Base-by-base conservation (phyloP, 2,113 vertebrate genomes). In the Actinemys pallida region DNA sequence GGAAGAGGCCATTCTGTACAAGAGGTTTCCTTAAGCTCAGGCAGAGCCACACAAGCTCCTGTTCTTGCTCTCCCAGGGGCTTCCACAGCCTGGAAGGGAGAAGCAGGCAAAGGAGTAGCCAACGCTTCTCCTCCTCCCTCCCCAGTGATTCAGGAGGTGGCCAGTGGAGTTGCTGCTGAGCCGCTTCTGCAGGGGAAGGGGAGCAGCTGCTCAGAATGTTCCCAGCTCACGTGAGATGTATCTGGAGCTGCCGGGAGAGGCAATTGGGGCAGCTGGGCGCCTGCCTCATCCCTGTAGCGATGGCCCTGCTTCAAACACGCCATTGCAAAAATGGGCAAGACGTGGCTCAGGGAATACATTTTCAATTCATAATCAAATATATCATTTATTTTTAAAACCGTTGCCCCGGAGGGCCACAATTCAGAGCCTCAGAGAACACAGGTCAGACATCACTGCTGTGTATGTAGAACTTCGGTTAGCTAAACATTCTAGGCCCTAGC, bases 401-500 rank as follows among this genome's bases (percentile, higher is more conserved):
- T 31, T 47, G 8, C 14, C 39, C 24, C 14, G 2, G 24, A 31
- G 53, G 24, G 19, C 47, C 5, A 2, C 0, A 1, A 50, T 13
- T 3, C 9, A 5, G 81, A 52, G 52, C 45, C 27, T 1, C 11
- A 2, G 27, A 1, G 1, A 45, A 2, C 0, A 1, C 4, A 16
- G 25, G 24, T 24, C 10, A 1, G 52, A 75, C 4, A 1, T 14
- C 31, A 0, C 1, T 35, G 62, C 47, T 17, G 62, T 39, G 4
- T 22, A 53, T 31, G 5, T 59, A 49, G 11, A 62, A 29, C 1
- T 1, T 3, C 10, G 19, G 31, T 47, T 35, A 2, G 6, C 52
- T 1, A 0, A 45, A 39, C 12, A 0, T 2, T 29, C 57, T 8
- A 0, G 4, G 0, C 14, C 45, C 13, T 49, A 9, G 56, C 84